Base-by-base conservation (phyloP, 2,113 vertebrate genomes). In the Galbula dea region DNA sequence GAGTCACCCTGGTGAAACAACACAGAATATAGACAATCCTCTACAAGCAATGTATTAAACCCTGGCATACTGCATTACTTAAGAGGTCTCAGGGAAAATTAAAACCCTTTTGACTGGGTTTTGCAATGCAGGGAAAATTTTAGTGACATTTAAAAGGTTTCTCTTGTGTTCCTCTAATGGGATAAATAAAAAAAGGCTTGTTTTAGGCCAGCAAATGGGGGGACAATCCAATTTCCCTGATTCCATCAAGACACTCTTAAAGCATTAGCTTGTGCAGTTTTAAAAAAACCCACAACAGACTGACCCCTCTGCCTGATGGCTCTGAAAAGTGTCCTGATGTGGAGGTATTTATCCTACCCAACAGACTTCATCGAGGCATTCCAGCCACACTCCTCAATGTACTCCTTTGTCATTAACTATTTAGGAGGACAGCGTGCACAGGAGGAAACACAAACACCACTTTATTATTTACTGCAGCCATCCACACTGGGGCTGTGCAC, bases 181-280 rank as follows among this genome's bases (percentile, higher is more conserved):
- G 98, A 99, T 99, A 98, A 98, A 98, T 98, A 98, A 98, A 97
- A 92, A 98, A 96, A 97, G 97, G 97, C 98, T 98, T 98, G 97
- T 98, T 98, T 98, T 98, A 98, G 98, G 97, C 98, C 98, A 98
- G 98, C 98, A 99, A 99, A 99, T 99, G 98, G 98, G 98, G 97
- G 98, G 96, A 98, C 98, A 99, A 99, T 99, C 99, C 99, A 99
- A 99, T 99, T 99, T 99, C 98, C 97, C 97, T 98, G 98, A 99
- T 99, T 99, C 98, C 98, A 99, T 99, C 99, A 99, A 98, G 98
- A 97, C 98, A 98, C 98, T 98, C 97, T 97, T 96, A 98, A 98
- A 98, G 98, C 98, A 99, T 99, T 99, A 99, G 98, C 98, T 98
- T 92, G 96, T 95, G 96, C 97, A 96, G 98, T 98, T 97, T 84